Conservation (phyloP, 2,113 vertebrate genomes). For the Himantopus leucocephalus region DNA sequence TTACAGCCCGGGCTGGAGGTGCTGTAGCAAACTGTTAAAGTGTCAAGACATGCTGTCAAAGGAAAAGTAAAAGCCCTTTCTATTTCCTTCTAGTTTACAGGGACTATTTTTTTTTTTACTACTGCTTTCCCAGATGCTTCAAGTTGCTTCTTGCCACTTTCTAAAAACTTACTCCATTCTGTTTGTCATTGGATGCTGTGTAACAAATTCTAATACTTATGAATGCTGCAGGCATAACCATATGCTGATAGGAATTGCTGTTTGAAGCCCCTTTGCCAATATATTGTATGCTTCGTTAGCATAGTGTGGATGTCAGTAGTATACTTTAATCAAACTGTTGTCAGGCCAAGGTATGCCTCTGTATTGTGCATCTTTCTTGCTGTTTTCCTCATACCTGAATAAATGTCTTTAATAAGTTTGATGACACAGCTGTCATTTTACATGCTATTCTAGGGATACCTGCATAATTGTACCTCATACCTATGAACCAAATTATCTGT, state of each 20-base stretch:
- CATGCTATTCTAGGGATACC: neutral
- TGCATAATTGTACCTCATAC: neutral
- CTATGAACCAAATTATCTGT: neutral
- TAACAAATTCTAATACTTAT: neutral
- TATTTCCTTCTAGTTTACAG: neutral
- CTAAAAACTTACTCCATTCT: neutral
- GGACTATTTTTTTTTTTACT: neutral
- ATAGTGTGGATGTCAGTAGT: neutral
- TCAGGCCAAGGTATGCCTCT: neutral
- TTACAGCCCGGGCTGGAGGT: neutral
- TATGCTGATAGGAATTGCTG: neutral
- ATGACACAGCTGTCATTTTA: neutral
- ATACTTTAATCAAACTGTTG: neutral
- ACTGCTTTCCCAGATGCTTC: neutral
- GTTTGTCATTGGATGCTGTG: rapidly evolving
- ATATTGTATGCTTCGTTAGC: rapidly evolving
- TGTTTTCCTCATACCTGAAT: conserved; percentile 7
- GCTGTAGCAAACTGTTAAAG: neutral
- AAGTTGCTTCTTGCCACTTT: neutral
- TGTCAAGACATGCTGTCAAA: neutral
- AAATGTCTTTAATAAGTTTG: neutral
- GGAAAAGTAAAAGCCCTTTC: neutral
- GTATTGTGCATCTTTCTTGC: neutral
- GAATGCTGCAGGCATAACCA: neutral
- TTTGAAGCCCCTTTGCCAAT: neutral